A percentile compares a stretch with the other conserved stretches of the same genome.
These are phyloP conservation scores for Apodemus speciosus DNA, from an alignment of 2,113 vertebrate species.

Conservation along the genomic window DNA sequence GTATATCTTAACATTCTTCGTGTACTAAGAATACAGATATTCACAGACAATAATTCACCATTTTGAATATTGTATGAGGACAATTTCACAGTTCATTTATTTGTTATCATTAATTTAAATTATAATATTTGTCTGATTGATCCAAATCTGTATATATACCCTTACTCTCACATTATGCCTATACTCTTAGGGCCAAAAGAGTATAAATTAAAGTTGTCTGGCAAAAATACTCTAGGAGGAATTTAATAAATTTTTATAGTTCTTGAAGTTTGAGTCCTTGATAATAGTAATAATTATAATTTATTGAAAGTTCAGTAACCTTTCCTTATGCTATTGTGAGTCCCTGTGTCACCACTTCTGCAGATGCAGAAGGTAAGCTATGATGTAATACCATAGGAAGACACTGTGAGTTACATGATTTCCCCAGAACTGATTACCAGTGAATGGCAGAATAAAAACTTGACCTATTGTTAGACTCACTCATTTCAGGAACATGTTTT, in stretches of 20 bases:
- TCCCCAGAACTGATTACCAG: no score
- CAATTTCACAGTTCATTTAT: slow-evolving; percentile 30
- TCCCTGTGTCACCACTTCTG: background rate
- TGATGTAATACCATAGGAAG: no score
- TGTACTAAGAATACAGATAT: slow-evolving; percentile 40
- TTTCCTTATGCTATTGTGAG: background rate
- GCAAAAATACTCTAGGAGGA: slow-evolving; percentile 45
- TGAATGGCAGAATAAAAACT: no score
- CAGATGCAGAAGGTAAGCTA: no score
- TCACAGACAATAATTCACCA: slow-evolving; percentile 50
- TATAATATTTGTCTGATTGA: background rate
- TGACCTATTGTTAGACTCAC: no score
- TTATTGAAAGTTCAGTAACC: slow-evolving; percentile 12
- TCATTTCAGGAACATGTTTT: no score
- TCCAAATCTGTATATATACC: background rate
- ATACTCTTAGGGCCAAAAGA: slow-evolving; percentile 13
- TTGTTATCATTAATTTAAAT: slow-evolving; percentile 32
- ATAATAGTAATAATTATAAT: slow-evolving; percentile 10
- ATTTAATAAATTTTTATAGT: slow-evolving; percentile 17
- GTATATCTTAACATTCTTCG: background rate
- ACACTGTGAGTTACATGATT: no score
- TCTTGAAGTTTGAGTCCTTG: slow-evolving; percentile 52
- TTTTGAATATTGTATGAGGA: slow-evolving; percentile 27
- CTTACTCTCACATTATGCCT: slow-evolving; percentile 21
- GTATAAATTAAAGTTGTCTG: background rate